phyloP scores from a whole-genome alignment of 2,113 vertebrate genomes.

The Oxygymnocypris stewartii region DNA sequence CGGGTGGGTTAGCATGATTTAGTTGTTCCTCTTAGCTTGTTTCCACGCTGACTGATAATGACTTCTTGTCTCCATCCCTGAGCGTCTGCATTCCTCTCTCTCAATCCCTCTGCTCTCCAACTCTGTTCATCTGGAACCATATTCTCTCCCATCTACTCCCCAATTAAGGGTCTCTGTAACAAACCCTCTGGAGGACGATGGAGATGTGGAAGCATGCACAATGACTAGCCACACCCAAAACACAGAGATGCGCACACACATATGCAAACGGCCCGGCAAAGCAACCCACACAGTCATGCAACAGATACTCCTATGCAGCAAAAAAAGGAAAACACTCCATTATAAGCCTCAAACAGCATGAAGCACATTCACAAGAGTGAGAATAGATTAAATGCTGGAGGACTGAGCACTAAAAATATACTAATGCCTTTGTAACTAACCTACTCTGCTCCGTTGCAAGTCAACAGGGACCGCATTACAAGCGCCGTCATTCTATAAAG shows the following conservation, averaged over 20 bases:
- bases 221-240: constrained; percentile 17
- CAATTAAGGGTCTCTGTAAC: constrained; percentile 53
- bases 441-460: constrained; percentile 47
- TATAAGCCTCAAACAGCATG: constrained; percentile 26
- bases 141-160: neutral
- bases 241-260: constrained; percentile 29
- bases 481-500: constrained; percentile 50
- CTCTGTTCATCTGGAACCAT: constrained; percentile 3
- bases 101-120: constrained; percentile 13
- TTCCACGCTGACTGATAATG: constrained; percentile 38
- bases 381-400: constrained; percentile 49
- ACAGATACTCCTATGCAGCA: constrained; percentile 42
- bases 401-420: constrained; percentile 56
- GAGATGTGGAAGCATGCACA: constrained; percentile 11
- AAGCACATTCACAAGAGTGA: constrained; percentile 41
- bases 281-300: constrained; percentile 22
- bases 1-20: constrained; percentile 1
- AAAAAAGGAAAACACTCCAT: constrained; percentile 37
- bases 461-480: constrained; percentile 52
- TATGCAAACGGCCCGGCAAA: neutral
- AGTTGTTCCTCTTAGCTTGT: constrained; percentile 13
- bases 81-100: constrained; percentile 13
- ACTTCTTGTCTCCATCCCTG: constrained; percentile 4
- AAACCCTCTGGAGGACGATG: constrained; percentile 32
- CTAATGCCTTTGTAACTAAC: constrained; percentile 57